A percentile compares a stretch with the other conserved stretches of the same genome.
Conservation (phyloP, 2,797 vertebrate species). For the Pagetopsis macropterus region DNA sequence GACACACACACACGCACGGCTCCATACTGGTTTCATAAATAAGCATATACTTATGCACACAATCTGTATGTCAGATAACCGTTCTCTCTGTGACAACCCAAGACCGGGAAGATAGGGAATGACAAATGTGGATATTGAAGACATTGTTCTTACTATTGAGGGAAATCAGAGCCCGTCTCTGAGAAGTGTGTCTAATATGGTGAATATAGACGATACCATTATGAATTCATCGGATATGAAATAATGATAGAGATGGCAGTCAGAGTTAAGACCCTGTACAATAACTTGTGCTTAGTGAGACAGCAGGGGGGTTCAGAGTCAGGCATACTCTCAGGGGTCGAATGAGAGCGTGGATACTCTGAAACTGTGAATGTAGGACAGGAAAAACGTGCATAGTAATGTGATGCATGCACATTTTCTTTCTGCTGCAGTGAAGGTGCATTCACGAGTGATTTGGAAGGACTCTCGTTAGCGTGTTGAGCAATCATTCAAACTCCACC, state of each 20-base stretch:
- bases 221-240: conserved; percentile 70
- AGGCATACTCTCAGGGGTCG: conserved; percentile 41
- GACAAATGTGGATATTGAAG: conserved; percentile 62
- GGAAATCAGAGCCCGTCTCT: conserved; percentile 47
- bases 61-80: conserved; percentile 53
- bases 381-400: conserved; percentile 37
- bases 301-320: conserved; percentile 30
- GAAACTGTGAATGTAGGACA: conserved; percentile 41
- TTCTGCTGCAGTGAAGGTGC: background rate
- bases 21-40: conserved; percentile 31
- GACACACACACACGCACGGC: conserved; percentile 22
- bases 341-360: conserved; percentile 52
- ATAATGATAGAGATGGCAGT: conserved; percentile 71
- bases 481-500: conserved; percentile 3
- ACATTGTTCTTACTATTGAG: conserved; percentile 54
- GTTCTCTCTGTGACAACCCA: conserved; percentile 43
- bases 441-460: background rate
- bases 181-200: conserved; percentile 71
- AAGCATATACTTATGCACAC: conserved; percentile 35
- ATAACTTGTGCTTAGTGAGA: conserved; percentile 50
- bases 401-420: conserved; percentile 9
- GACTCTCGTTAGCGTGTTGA: background rate
- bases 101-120: conserved; percentile 52
- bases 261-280: conserved; percentile 54
- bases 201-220: conserved; percentile 71